Evolutionary conservation across 2,888 invertebrate genomes (phyloP).

Genomic region (Glyphotaelius pellucidus): DNA sequence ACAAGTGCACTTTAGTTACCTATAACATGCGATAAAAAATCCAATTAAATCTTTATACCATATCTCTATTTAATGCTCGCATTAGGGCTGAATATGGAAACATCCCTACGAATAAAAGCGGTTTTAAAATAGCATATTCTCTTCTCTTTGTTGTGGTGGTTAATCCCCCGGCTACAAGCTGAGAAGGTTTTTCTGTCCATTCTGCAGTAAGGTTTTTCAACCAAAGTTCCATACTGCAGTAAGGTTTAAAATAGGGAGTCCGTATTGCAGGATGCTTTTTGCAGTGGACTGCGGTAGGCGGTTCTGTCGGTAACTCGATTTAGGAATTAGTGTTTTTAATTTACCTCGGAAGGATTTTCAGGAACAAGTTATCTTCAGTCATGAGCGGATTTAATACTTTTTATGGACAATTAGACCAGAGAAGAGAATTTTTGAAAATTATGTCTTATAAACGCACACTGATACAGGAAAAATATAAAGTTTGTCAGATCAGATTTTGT

Average conservation of each 20-base stretch:
- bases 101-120: not conserved
- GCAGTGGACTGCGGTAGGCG: not conserved
- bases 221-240: not conserved
- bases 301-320: not conserved
- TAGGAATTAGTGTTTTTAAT: no score
- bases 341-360: no score
- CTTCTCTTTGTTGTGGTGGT: not conserved
- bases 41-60: not conserved
- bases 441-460: no score
- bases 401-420: no score
- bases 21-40: no score
- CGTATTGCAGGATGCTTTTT: not conserved
- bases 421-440: no score
- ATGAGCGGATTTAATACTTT: no score
- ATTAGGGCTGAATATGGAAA: not conserved
- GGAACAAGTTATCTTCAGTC: no score
- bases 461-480: no score
- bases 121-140: slow-evolving; percentile 39
- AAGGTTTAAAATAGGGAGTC: not conserved
- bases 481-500: no score
- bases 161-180: not conserved
- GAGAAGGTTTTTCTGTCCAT: not conserved
- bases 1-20: not conserved
- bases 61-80: not conserved
- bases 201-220: not conserved